phyloP scores from a whole-genome alignment of 2,888 invertebrate species.

The Diplolepis rosae region DNA sequence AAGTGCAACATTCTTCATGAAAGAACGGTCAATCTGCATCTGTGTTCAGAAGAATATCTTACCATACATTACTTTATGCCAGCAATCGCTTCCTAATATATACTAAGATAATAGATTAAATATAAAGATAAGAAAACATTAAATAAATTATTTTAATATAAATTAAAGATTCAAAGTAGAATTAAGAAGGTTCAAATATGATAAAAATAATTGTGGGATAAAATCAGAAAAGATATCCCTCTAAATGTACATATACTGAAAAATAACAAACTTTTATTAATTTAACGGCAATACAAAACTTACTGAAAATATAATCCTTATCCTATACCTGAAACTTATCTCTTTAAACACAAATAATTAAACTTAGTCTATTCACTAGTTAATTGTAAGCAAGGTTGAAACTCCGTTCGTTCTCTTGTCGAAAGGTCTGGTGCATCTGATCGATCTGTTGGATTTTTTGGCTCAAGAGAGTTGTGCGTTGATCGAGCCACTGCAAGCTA shows the following conservation, averaged over 20 bases:
- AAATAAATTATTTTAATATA: background rate
- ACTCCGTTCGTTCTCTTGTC: constrained; percentile 84
- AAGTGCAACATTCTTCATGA: constrained; percentile 86
- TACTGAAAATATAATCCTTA: background rate
- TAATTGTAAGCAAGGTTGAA: constrained; percentile 78
- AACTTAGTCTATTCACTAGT: background rate
- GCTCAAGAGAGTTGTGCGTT: constrained; percentile 85
- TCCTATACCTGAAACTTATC: background rate
- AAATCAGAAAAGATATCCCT: no score
- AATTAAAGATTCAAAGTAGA: background rate
- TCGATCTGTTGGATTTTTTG: constrained; percentile 88
- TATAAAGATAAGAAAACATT: background rate
- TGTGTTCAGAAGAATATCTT: constrained; percentile 84
- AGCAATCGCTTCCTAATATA: constrained; percentile 75
- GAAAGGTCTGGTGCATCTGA: constrained; percentile 85
- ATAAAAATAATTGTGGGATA: background rate
- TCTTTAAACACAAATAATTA: constrained; percentile 10
- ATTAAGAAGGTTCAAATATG: background rate
- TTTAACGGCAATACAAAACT: background rate
- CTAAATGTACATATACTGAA: background rate
- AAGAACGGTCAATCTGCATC: constrained; percentile 82
- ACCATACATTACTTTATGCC: constrained; percentile 88
- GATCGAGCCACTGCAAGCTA: constrained; percentile 95
- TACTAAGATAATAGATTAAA: background rate
- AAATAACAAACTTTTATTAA: background rate